Evolutionary conservation across 2,888 invertebrate genomes (phyloP).

Genomic region (Hemaris fuciformis): DNA sequence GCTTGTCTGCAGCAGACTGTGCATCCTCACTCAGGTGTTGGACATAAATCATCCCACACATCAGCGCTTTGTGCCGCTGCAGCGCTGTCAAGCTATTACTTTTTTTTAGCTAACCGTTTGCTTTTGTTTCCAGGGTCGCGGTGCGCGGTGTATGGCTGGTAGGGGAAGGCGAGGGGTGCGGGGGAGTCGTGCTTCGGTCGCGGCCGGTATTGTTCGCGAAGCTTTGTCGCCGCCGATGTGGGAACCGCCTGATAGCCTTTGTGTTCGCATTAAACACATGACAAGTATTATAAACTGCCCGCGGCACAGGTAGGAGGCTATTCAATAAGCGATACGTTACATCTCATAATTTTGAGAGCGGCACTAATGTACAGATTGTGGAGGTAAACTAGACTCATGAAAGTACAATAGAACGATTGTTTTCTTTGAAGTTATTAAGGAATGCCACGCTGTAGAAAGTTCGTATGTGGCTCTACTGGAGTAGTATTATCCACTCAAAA

Average conservation of each 20-base stretch:
- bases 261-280: constrained; percentile 7
- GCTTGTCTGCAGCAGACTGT: neutral
- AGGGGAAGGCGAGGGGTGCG: neutral
- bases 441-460: too few species aligned
- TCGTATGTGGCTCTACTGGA: too few species aligned
- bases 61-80: neutral
- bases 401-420: neutral
- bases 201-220: constrained; percentile 35
- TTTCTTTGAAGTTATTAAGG: neutral
- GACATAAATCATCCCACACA: neutral
- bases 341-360: neutral
- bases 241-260: constrained; percentile 4
- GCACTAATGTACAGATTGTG: neutral
- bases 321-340: neutral
- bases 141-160: neutral
- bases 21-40: neutral
- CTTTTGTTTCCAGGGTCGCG: constrained; percentile 8
- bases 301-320: neutral
- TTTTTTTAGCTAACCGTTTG: constrained; percentile 6
- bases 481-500: too few species aligned
- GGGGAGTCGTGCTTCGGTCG: too few species aligned
- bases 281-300: constrained; percentile 5
- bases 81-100: neutral
- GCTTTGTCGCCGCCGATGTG: constrained; percentile 33
- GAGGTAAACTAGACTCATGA: neutral